Conservation (phyloP, 1,140 invertebrate genomes). For the Drosophila subobscura region DNA sequence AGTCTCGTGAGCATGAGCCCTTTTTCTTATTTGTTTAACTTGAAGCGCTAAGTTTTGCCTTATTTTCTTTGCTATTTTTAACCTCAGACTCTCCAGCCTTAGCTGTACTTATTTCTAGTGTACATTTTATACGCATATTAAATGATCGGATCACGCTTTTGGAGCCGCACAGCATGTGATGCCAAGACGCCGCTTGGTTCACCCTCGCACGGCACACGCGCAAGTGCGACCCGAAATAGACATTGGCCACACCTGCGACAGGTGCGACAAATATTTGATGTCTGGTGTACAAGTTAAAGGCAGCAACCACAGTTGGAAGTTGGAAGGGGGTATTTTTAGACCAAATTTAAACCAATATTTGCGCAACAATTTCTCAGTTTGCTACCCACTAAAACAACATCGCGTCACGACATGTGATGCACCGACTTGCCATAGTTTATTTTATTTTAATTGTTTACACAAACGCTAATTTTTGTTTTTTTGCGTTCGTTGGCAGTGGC, state of each 20-base stretch:
- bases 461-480: slow-evolving; percentile 51
- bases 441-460: slow-evolving; percentile 50
- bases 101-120: slow-evolving; percentile 2
- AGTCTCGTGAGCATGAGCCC: too few species aligned
- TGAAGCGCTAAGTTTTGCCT: too few species aligned
- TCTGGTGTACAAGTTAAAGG: slow-evolving; percentile 37
- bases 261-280: slow-evolving; percentile 46
- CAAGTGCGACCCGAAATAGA: slow-evolving; percentile 31
- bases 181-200: slow-evolving; percentile 6
- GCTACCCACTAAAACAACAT: slow-evolving; percentile 38
- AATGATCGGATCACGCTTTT: slow-evolving; percentile 46
- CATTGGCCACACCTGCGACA: slow-evolving; percentile 51
- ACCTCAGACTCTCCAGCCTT: slow-evolving; percentile 10
- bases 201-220: slow-evolving; percentile 41
- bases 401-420: slow-evolving; percentile 55
- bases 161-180: slow-evolving; percentile 40
- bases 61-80: slow-evolving; percentile 30
- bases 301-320: slow-evolving; percentile 32
- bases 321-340: slow-evolving; percentile 50
- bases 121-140: slow-evolving; percentile 36
- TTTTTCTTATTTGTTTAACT: too few species aligned
- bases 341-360: slow-evolving; percentile 48
- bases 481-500: slow-evolving; percentile 9
- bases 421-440: slow-evolving; percentile 31
- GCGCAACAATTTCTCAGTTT: slow-evolving; percentile 43